Evolutionary conservation across 2,797 vertebrate genomes (phyloP).

Genomic region (Luscinia megarhynchos): DNA sequence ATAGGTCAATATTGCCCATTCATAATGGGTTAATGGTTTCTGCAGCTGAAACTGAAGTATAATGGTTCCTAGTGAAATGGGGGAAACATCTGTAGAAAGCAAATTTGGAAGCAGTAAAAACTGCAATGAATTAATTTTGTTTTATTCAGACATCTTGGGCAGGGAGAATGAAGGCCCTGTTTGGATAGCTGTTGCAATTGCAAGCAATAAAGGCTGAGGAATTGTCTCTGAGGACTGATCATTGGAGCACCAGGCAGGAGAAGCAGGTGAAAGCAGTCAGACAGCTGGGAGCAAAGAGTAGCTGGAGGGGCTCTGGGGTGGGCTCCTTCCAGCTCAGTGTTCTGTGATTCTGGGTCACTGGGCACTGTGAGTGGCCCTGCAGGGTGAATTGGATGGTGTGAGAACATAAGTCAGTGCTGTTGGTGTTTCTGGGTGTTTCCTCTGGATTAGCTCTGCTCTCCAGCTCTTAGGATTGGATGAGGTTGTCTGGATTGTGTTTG

Average conservation of each 20-base stretch:
- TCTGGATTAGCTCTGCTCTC: background rate
- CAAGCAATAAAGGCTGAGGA: background rate
- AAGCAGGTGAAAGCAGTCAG: background rate
- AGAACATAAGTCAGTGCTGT: background rate
- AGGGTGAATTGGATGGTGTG: background rate
- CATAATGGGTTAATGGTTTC: conserved; percentile 64
- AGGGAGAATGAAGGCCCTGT: background rate
- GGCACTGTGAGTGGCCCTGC: background rate
- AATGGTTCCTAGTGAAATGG: conserved; percentile 24
- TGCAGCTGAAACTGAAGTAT: background rate
- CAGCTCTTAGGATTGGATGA: background rate
- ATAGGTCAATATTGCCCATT: background rate
- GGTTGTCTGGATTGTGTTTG: background rate
- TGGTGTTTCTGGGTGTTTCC: background rate
- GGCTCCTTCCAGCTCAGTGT: background rate
- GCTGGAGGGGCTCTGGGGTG: background rate
- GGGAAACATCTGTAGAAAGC: conserved; percentile 25
- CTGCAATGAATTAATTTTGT: conserved; percentile 13
- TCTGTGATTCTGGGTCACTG: background rate
- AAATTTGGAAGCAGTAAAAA: conserved; percentile 32
- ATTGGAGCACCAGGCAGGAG: background rate
- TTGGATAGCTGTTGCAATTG: background rate
- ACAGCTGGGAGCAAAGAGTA: background rate
- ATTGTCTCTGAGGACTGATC: background rate
- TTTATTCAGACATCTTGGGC: background rate